phyloP scores from a whole-genome alignment of 1,140 invertebrate genomes.

The Zaprionus vittiger region DNA sequence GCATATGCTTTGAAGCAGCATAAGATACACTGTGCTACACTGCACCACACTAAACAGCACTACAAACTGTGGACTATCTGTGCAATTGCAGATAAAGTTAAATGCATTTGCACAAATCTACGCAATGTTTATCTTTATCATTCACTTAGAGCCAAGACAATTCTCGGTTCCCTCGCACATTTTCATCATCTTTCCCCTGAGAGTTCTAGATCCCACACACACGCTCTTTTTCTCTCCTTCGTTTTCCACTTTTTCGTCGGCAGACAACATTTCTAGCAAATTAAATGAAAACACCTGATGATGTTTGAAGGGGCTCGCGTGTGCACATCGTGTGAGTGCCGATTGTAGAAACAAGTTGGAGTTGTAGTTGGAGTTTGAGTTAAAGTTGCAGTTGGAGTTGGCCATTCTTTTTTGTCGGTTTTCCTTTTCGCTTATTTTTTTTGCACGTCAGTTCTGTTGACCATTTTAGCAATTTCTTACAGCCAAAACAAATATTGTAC shows the following conservation, averaged over 20 bases:
- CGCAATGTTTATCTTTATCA: conserved; percentile 6
- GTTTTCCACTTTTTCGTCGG: conserved; percentile 27
- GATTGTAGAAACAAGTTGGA: conserved; percentile 8
- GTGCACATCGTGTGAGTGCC: conserved; percentile 18
- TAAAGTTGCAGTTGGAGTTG: background rate
- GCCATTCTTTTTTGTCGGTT: background rate
- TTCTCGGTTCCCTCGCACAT: conserved; percentile 2
- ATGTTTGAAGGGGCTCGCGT: conserved; percentile 44
- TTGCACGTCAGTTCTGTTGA: conserved; percentile 4
- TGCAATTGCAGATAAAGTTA: conserved; percentile 7
- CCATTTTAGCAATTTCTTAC: conserved; percentile 42
- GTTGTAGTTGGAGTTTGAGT: background rate
- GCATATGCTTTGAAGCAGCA: conserved; percentile 16
- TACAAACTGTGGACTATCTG: background rate
- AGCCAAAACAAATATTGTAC: conserved; percentile 40
- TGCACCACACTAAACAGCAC: background rate
- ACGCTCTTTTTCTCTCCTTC: background rate
- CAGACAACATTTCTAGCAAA: conserved; percentile 81
- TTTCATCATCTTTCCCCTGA: conserved; percentile 31
- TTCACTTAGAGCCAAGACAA: conserved; percentile 5
- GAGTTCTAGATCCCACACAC: background rate
- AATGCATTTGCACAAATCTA: conserved; percentile 6
- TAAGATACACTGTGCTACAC: conserved; percentile 8
- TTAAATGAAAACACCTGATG: conserved; percentile 84
- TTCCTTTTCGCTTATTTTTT: conserved; percentile 2